Evolutionary conservation across 2,113 vertebrate species (phyloP).

Genomic region (Ahaetulla prasina): DNA sequence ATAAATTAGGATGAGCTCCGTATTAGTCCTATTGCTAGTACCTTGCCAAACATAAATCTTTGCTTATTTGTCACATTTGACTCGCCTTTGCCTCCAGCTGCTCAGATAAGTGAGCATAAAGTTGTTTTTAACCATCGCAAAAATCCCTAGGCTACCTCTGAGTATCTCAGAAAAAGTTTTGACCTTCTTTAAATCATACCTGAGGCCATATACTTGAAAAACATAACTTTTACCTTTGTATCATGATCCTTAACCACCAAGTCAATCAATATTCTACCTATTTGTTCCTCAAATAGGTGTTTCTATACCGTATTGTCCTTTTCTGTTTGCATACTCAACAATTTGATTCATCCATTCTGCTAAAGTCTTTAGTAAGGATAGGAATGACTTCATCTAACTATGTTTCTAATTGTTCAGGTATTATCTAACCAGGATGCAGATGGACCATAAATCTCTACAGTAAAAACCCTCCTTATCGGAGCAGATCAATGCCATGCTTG

Average conservation of each 20-base stretch:
- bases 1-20: background rate
- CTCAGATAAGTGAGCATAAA: background rate
- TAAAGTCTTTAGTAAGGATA: conserved; percentile 12
- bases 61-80: background rate
- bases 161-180: background rate
- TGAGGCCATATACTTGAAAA: background rate
- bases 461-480: conserved; percentile 29
- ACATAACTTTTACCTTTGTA: background rate
- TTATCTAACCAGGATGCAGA: conserved; percentile 33
- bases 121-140: background rate
- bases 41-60: background rate
- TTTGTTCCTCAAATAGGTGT: background rate
- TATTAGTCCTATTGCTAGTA: background rate
- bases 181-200: background rate
- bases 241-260: background rate
- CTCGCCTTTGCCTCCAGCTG: background rate
- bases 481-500: conserved; percentile 38
- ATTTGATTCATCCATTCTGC: background rate
- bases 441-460: conserved; percentile 45
- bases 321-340: background rate
- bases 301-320: background rate
- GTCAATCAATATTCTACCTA: background rate
- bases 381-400: background rate
- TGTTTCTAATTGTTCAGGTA: conserved; percentile 6
- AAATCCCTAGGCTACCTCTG: background rate